phyloP scores from a whole-genome alignment of 2,113 vertebrate genomes.

The Epinephelus lanceolatus region DNA sequence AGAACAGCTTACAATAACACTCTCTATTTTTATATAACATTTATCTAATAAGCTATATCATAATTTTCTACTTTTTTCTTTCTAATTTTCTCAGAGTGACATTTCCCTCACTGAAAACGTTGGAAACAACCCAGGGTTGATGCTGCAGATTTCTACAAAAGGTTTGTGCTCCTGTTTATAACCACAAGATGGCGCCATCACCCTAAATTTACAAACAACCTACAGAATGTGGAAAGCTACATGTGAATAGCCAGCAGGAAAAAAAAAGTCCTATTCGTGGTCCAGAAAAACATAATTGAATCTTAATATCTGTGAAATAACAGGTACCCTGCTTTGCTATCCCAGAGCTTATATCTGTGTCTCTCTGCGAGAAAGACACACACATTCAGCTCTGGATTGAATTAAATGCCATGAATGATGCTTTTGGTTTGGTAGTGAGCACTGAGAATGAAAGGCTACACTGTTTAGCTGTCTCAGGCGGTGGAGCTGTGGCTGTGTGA shows the following conservation, averaged over 20 bases:
- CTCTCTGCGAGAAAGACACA: background rate
- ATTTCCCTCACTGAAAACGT: background rate
- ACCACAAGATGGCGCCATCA: slow-evolving; percentile 73
- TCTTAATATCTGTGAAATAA: slow-evolving; percentile 15
- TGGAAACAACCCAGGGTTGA: background rate
- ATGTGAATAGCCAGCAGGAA: background rate
- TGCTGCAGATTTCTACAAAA: background rate
- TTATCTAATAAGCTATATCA: background rate
- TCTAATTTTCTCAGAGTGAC: too few relatives aligned
- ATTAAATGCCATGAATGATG: slow-evolving; percentile 71
- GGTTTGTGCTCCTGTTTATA: slow-evolving; percentile 5
- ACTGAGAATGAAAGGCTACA: slow-evolving; percentile 76
- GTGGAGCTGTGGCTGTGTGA: slow-evolving; percentile 52
- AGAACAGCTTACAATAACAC: slow-evolving; percentile 2
- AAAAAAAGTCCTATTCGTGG: background rate
- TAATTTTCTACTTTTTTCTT: background rate
- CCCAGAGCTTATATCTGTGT: background rate
- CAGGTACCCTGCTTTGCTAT: background rate
- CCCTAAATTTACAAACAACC: slow-evolving; percentile 3
- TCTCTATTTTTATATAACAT: background rate
- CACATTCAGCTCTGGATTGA: slow-evolving; percentile 51
- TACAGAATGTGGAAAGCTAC: background rate
- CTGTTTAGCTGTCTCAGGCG: slow-evolving; percentile 69
- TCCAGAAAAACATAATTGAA: slow-evolving; percentile 15
- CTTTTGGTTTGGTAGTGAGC: slow-evolving; percentile 76